Conservation (phyloP, 2,113 vertebrate genomes). For the Rhynchomys soricoides region DNA sequence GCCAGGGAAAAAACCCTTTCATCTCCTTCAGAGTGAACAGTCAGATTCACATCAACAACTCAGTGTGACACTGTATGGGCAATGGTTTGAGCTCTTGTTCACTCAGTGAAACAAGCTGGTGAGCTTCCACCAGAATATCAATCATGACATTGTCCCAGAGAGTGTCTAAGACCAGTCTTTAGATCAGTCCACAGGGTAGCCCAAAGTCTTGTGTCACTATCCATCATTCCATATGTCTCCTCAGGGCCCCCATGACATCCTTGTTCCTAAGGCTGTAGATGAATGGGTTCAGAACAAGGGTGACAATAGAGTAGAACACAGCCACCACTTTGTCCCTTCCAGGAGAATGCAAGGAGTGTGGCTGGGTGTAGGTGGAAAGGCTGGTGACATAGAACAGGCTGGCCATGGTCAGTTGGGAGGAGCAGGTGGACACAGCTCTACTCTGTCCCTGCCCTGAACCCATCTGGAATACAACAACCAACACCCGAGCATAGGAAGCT, state of each 20-base stretch:
- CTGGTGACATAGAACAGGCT: no score
- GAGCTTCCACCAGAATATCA: background rate
- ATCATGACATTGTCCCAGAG: rapidly evolving
- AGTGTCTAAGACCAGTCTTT: background rate
- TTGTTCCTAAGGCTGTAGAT: background rate
- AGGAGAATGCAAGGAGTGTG: no score
- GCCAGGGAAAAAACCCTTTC: no score
- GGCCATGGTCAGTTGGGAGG: no score
- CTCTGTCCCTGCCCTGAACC: no score
- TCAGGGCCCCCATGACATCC: background rate
- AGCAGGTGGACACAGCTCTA: no score
- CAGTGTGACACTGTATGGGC: background rate
- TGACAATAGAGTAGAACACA: background rate
- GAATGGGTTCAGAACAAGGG: background rate
- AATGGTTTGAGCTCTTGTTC: background rate
- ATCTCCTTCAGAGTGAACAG: background rate
- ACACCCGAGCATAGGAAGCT: background rate
- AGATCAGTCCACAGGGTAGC: background rate
- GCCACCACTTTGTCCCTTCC: background rate
- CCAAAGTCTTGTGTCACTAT: no score
- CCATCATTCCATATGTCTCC: background rate
- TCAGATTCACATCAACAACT: background rate
- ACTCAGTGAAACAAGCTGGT: background rate
- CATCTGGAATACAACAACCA: no score
- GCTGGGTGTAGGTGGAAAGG: no score